phyloP scores from a whole-genome alignment of 2,888 invertebrate species.

The Agriopis marginaria region DNA sequence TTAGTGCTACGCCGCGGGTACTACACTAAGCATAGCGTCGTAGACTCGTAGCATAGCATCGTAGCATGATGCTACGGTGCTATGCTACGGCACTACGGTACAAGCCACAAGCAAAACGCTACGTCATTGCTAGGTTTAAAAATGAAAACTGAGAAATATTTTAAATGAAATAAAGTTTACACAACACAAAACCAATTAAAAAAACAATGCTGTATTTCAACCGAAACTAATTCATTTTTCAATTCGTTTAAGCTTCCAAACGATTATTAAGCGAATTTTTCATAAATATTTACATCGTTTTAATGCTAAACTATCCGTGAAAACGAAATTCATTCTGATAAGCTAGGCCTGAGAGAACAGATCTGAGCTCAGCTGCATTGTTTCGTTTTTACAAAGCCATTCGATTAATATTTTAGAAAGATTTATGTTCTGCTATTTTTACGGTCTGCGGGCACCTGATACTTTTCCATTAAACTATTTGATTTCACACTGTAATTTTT shows the following conservation, averaged over 20 bases:
- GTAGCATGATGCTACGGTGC: too few relatives aligned
- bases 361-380: slow-evolving; percentile 9
- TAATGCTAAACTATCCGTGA: slow-evolving; percentile 17
- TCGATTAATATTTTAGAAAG: slow-evolving; percentile 26
- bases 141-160: too few relatives aligned
- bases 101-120: too few relatives aligned
- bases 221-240: background rate
- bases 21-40: too few relatives aligned
- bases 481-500: too few relatives aligned
- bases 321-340: slow-evolving; percentile 13
- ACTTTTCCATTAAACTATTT: too few relatives aligned
- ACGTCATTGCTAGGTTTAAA: too few relatives aligned
- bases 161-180: too few relatives aligned
- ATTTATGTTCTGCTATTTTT: slow-evolving; percentile 22
- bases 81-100: too few relatives aligned
- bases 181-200: background rate
- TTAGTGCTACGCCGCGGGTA: too few relatives aligned
- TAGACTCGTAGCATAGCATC: too few relatives aligned
- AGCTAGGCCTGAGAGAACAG: slow-evolving; percentile 5
- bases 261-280: slow-evolving; percentile 1
- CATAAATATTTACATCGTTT: slow-evolving; percentile 8
- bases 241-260: background rate
- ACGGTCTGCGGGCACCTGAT: background rate
- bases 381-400: slow-evolving; percentile 5
- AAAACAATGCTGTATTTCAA: slow-evolving; percentile 1